Percentiles rank a stretch among this genome's conserved stretches.
Conservation (phyloP, 1,140 invertebrate species). For the Acromyrmex heyeri region DNA sequence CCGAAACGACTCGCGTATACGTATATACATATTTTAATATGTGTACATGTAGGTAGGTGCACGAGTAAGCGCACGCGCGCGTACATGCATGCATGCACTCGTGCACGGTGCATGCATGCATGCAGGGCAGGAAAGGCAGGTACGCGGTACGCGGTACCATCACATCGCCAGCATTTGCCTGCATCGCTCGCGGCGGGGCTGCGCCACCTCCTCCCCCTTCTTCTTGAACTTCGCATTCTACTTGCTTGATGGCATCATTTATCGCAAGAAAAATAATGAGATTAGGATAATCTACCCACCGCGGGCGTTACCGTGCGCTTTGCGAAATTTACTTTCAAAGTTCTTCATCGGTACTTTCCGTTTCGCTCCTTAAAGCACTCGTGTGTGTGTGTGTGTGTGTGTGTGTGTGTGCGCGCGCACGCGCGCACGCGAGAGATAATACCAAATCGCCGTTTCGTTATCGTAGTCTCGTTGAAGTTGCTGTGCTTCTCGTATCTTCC, state of each 20-base stretch:
- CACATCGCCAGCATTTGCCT: slow-evolving; percentile 80
- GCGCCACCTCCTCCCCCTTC: slow-evolving; percentile 67
- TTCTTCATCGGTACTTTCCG: slow-evolving; percentile 59
- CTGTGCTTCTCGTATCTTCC: slow-evolving; percentile 43
- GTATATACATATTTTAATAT: slow-evolving; percentile 33
- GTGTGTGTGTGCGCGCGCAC: background rate
- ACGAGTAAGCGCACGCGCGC: background rate
- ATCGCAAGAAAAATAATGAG: slow-evolving; percentile 64
- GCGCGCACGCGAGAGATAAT: slow-evolving; percentile 13
- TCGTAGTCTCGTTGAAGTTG: slow-evolving; percentile 43
- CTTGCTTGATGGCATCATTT: slow-evolving; percentile 64
- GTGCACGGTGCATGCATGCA: background rate
- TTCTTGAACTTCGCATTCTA: slow-evolving; percentile 40
- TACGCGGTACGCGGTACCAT: slow-evolving; percentile 50
- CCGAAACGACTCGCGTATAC: slow-evolving; percentile 77
- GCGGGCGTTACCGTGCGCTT: slow-evolving; percentile 53
- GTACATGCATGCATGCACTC: background rate
- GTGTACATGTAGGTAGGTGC: slow-evolving; percentile 5
- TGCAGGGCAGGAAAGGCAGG: background rate
- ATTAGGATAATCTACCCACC: slow-evolving; percentile 62
- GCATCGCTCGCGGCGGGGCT: slow-evolving; percentile 79
- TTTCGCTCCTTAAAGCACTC: slow-evolving; percentile 36
- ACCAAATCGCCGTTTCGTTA: slow-evolving; percentile 59
- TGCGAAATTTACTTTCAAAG: slow-evolving; percentile 74
- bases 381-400: no score